These are phyloP conservation scores for Orthosia gothica DNA, from an alignment of 2,888 invertebrate species.

Conservation along the genomic window DNA sequence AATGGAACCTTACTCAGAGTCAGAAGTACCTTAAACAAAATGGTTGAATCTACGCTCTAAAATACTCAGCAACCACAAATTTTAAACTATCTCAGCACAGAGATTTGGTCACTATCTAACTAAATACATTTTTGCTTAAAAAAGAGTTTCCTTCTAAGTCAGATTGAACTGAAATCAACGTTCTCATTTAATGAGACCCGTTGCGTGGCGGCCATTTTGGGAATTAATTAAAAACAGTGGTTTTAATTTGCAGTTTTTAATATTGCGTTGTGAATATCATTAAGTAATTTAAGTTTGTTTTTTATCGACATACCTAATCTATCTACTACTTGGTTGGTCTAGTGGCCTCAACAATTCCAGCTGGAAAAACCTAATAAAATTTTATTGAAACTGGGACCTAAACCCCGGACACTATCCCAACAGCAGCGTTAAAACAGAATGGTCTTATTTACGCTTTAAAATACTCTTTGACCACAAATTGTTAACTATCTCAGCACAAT, in stretches of 20 bases:
- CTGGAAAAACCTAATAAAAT: background rate
- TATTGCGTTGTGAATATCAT: background rate
- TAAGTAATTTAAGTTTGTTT: too few species aligned
- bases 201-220: conserved; percentile 66
- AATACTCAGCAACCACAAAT: background rate
- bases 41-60: background rate
- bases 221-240: conserved; percentile 76
- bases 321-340: background rate
- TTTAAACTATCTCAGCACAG: too few species aligned
- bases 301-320: too few species aligned
- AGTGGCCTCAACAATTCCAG: background rate
- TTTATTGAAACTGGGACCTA: too few species aligned
- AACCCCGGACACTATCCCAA: background rate
- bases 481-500: too few species aligned
- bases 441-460: background rate
- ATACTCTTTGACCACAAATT: background rate
- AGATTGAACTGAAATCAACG: conserved; percentile 71
- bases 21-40: background rate
- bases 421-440: background rate
- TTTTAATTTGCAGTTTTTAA: conserved; percentile 56
- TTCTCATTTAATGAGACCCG: conserved; percentile 70
- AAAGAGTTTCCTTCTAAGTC: conserved; percentile 8
- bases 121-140: conserved; percentile 31
- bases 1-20: background rate
- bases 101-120: background rate